A percentile compares a stretch with the other conserved stretches of the same genome.
phyloP scores from a whole-genome alignment of 2,888 invertebrate species.

The Brachyptera risi region DNA sequence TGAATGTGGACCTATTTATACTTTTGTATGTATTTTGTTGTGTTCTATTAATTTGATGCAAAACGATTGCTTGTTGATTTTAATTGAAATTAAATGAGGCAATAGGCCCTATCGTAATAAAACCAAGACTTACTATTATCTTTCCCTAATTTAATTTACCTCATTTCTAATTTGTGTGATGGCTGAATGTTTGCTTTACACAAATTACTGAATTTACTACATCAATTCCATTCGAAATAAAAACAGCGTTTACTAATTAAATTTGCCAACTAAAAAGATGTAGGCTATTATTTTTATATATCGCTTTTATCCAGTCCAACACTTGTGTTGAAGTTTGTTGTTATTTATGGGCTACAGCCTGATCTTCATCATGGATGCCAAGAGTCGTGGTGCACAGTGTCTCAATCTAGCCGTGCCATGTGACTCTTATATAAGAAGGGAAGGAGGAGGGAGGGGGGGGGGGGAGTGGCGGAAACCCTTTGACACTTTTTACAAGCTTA shows the following conservation, averaged over 20 bases:
- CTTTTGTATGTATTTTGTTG: too few species aligned
- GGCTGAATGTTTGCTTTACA: slow-evolving; percentile 10
- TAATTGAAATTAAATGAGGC: too few species aligned
- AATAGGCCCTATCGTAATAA: too few species aligned
- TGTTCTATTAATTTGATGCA: too few species aligned
- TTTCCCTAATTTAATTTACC: not conserved
- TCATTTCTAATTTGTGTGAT: not conserved
- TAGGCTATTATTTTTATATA: slow-evolving; percentile 19
- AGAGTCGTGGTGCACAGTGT: not conserved
- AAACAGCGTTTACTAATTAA: slow-evolving; percentile 3
- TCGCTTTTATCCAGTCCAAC: slow-evolving; percentile 3
- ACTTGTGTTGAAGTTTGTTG: slow-evolving; percentile 13
- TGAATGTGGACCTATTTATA: too few species aligned
- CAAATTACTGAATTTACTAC: slow-evolving; percentile 5
- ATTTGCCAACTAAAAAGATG: slow-evolving; percentile 14
- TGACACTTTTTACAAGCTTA: slow-evolving; percentile 9
- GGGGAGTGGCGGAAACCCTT: slow-evolving; percentile 14
- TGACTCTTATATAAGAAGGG: too few species aligned
- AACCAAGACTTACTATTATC: too few species aligned
- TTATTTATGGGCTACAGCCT: slow-evolving; percentile 16
- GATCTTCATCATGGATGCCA: slow-evolving; percentile 6
- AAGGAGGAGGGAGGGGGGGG: not conserved
- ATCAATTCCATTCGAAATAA: not conserved
- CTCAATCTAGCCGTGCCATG: slow-evolving; percentile 1
- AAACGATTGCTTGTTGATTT: too few species aligned